These are phyloP conservation scores for Aplysina aerophoba DNA, from an alignment of 37 sponge, comb jelly and placozoan species.

Conservation along the genomic window DNA sequence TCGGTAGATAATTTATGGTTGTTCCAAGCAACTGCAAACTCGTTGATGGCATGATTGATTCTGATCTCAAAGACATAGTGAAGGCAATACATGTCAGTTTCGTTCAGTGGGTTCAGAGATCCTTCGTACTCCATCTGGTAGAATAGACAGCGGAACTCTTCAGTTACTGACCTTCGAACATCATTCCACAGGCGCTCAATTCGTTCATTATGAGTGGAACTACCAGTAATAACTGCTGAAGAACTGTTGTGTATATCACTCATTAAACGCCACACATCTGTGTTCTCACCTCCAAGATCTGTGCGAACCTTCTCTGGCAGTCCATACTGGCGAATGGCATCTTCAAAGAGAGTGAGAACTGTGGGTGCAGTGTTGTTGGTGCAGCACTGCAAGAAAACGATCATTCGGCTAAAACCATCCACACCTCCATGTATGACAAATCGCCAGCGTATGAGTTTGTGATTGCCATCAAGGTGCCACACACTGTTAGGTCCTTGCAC, in stretches of 20 bases:
- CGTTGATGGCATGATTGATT: constrained; percentile 2
- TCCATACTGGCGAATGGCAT: constrained; percentile 33
- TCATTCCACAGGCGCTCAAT: constrained; percentile 34
- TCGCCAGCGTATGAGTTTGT: constrained; percentile 22
- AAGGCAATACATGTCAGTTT: constrained; percentile 21
- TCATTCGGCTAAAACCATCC: constrained; percentile 26
- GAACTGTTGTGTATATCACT: constrained; percentile 8
- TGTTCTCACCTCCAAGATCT: constrained; percentile 27
- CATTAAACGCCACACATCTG: constrained; percentile 2
- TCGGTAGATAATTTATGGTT: constrained; percentile 32
- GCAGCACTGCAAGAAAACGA: constrained; percentile 31
- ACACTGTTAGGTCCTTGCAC: constrained; percentile 46
- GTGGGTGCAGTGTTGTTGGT: constrained; percentile 39
- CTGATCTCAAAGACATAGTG: constrained; percentile 2
- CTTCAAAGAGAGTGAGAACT: constrained; percentile 9
- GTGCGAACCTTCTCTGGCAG: constrained; percentile 33
- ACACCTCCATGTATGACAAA: constrained; percentile 26
- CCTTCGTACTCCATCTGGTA: background rate
- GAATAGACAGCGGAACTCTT: constrained; percentile 17
- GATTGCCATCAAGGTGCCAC: constrained; percentile 29
- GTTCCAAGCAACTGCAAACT: constrained; percentile 30
- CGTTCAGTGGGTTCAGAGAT: constrained; percentile 3
- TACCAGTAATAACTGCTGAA: constrained; percentile 29
- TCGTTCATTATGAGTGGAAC: constrained; percentile 23
- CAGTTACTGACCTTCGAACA: constrained; percentile 20